These are phyloP conservation scores for Cassiopea xamachana DNA, from an alignment of 30 jellyfish, hydroid and myxozoan genomes.

Conservation along the genomic window DNA sequence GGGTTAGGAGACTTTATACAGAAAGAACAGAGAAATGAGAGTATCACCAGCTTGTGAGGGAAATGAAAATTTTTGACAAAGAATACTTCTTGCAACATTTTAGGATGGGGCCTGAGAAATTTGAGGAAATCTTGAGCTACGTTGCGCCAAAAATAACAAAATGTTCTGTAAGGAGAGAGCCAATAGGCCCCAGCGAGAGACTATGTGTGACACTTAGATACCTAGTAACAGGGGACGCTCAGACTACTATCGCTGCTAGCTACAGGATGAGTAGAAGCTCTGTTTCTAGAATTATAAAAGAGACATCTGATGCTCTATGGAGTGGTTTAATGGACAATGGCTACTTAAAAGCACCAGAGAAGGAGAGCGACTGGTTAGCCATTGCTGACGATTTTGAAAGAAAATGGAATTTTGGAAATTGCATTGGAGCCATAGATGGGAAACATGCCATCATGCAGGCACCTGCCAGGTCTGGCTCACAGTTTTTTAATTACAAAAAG, in stretches of 20 bases:
- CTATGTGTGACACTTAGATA: conserved; percentile 50
- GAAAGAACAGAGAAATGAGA: conserved; percentile 7
- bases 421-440: conserved; percentile 26
- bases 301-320: conserved; percentile 43
- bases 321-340: conserved; percentile 24
- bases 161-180: conserved; percentile 37
- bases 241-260: conserved; percentile 53
- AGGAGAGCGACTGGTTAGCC: conserved; percentile 8
- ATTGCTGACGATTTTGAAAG: conserved; percentile 19
- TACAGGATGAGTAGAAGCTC: conserved; percentile 36
- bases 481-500: conserved; percentile 24
- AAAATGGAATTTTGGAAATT: conserved; percentile 24
- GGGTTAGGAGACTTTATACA: conserved; percentile 7
- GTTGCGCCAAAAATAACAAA: conserved; percentile 48
- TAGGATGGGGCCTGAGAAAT: conserved; percentile 44
- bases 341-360: not conserved
- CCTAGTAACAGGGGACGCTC: conserved; percentile 55
- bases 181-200: conserved; percentile 65
- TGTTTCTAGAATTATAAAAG: conserved; percentile 31
- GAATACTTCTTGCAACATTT: conserved; percentile 34
- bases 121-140: conserved; percentile 31
- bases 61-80: conserved; percentile 23
- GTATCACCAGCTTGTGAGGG: conserved; percentile 4
- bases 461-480: conserved; percentile 23
- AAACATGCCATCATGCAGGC: conserved; percentile 26